Evolutionary conservation across 2,113 vertebrate species (phyloP).

Genomic region (Ammodytes dubius): DNA sequence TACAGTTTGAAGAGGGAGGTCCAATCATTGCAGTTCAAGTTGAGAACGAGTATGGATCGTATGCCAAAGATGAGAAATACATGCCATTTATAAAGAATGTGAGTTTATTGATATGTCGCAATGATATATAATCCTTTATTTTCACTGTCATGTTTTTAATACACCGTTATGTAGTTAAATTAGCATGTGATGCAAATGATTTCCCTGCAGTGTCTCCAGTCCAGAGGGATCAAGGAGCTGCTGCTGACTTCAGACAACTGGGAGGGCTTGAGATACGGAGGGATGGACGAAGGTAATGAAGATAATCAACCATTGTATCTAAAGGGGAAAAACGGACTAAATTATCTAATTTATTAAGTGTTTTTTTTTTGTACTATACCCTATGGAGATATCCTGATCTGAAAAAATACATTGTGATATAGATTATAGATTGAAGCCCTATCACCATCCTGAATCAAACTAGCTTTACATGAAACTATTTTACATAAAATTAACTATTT

Average conservation of each 20-base stretch:
- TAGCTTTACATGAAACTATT: too few relatives aligned
- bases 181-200: background rate
- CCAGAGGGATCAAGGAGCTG: slow-evolving; percentile 89
- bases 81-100: slow-evolving; percentile 91
- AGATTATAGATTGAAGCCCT: background rate
- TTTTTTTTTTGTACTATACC: background rate
- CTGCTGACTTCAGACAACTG: slow-evolving; percentile 91
- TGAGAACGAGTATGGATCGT: slow-evolving; percentile 96
- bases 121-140: background rate
- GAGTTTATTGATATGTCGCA: slow-evolving; percentile 20
- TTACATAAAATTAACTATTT: too few relatives aligned
- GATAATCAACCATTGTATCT: background rate
- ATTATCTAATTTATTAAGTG: background rate
- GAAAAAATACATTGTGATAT: background rate
- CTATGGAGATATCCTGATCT: background rate
- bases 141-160: background rate
- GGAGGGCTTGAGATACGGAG: slow-evolving; percentile 83
- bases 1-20: slow-evolving; percentile 84
- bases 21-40: slow-evolving; percentile 94
- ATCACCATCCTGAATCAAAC: too few relatives aligned
- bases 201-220: slow-evolving; percentile 83
- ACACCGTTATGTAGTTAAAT: background rate
- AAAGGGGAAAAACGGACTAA: background rate
- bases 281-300: slow-evolving; percentile 70
- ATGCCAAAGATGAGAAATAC: slow-evolving; percentile 90